These are phyloP conservation scores for Tokudaia tokunoshimensis DNA, from an alignment of 2,797 vertebrate genomes.

Conservation along the genomic window DNA sequence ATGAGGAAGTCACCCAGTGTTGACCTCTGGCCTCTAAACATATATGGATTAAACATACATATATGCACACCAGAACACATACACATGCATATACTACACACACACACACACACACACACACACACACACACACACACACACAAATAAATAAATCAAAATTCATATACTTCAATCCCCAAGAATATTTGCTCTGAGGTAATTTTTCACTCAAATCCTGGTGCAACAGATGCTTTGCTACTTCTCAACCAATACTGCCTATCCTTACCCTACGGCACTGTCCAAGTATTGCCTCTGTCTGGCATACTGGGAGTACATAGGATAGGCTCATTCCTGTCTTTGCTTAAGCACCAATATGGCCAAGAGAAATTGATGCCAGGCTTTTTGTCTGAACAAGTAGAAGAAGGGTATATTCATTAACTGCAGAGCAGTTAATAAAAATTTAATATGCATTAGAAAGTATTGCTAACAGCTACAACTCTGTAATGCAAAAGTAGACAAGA, in stretches of 20 bases:
- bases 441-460: not conserved
- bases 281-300: not conserved
- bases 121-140: not conserved
- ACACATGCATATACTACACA: not conserved
- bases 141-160: not conserved
- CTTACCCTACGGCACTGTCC: not conserved
- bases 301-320: not conserved
- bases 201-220: not conserved
- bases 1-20: not conserved
- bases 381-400: not conserved
- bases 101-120: not conserved
- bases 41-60: not conserved
- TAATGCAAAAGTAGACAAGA: not conserved
- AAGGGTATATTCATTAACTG: not conserved
- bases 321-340: not conserved
- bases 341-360: not conserved
- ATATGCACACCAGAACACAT: not conserved
- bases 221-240: accelerated
- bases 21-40: not conserved
- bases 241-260: no score
- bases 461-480: not conserved
- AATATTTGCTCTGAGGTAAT: not conserved
- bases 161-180: not conserved
- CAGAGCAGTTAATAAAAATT: not conserved
- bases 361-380: not conserved